Conservation (phyloP, 35 echinoderm and acorn worm species). For the Apostichopus californicus region DNA sequence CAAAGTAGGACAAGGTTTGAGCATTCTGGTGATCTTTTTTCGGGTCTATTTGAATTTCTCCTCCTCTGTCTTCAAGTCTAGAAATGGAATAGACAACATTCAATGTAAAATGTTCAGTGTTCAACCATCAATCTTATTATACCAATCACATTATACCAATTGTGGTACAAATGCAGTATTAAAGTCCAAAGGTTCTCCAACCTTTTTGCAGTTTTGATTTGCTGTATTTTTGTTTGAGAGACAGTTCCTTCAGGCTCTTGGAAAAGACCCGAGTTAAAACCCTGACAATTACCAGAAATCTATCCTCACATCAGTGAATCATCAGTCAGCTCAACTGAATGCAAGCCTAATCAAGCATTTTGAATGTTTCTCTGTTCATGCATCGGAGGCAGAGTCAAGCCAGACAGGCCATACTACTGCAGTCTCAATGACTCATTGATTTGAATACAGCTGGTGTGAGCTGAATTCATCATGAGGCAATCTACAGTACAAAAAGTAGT, state of each 20-base stretch:
- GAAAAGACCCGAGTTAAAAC: too few species aligned
- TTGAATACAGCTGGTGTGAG: not conserved
- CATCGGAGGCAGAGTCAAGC: not conserved
- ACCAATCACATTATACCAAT: too few species aligned
- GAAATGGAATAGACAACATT: too few species aligned
- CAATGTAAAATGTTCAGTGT: too few species aligned
- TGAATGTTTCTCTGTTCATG: not conserved
- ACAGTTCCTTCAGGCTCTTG: too few species aligned
- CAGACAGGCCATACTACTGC: not conserved
- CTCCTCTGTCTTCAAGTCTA: constrained; percentile 1
- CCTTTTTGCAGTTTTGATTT: too few species aligned
- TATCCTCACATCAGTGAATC: not conserved
- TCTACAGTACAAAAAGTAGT: too few species aligned
- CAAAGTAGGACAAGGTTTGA: constrained; percentile 19
- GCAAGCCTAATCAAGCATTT: not conserved
- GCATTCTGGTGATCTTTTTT: constrained; percentile 39
- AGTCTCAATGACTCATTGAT: not conserved
- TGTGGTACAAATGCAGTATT: too few species aligned
- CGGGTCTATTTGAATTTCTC: constrained; percentile 26
- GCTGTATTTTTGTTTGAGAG: too few species aligned
- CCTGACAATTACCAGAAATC: too few species aligned
- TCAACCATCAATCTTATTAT: too few species aligned
- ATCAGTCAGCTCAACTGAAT: not conserved
- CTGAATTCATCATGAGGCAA: not conserved
- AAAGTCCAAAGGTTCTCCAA: too few species aligned